These are phyloP conservation scores for Glomeris maerens DNA, from an alignment of 1,140 invertebrate species.

Conservation along the genomic window DNA sequence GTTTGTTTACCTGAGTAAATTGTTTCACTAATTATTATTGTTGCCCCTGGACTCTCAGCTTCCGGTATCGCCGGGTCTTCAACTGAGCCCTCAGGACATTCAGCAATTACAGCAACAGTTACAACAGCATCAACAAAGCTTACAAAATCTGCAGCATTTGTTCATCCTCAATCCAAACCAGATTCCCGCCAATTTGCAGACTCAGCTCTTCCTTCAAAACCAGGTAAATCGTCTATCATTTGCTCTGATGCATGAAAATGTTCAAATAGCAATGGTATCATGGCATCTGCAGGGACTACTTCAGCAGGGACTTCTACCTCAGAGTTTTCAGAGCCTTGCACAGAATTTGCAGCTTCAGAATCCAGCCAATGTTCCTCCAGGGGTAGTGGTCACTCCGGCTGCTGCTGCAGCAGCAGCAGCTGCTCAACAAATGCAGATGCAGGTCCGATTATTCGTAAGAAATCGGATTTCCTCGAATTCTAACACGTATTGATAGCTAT, in stretches of 20 bases:
- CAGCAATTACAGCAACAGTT: slow-evolving; percentile 40
- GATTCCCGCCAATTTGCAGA: slow-evolving; percentile 38
- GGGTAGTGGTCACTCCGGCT: slow-evolving; percentile 53
- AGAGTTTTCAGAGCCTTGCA: slow-evolving; percentile 23
- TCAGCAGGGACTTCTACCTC: slow-evolving; percentile 25
- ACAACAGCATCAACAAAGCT: slow-evolving; percentile 36
- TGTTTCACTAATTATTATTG: too few species aligned
- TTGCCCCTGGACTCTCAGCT: slow-evolving; percentile 9
- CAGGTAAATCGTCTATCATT: slow-evolving; percentile 40
- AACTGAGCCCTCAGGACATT: slow-evolving; percentile 43
- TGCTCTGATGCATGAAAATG: slow-evolving; percentile 11
- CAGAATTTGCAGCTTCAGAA: slow-evolving; percentile 45
- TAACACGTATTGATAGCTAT: too few species aligned
- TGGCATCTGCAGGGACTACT: slow-evolving; percentile 22
- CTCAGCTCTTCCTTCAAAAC: slow-evolving; percentile 64
- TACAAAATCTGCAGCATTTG: slow-evolving; percentile 55
- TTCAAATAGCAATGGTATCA: slow-evolving; percentile 4
- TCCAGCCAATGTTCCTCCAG: slow-evolving; percentile 17
- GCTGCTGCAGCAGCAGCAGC: slow-evolving; percentile 46
- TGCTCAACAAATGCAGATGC: slow-evolving; percentile 30
- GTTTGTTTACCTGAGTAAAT: too few species aligned
- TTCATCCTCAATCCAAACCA: slow-evolving; percentile 47
- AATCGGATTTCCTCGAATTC: too few species aligned
- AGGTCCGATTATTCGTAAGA: slow-evolving; percentile 24
- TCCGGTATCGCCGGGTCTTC: slow-evolving; percentile 22